These are phyloP conservation scores for Tenthredo mesomela DNA, from an alignment of 2,888 invertebrate species.

Conservation along the genomic window DNA sequence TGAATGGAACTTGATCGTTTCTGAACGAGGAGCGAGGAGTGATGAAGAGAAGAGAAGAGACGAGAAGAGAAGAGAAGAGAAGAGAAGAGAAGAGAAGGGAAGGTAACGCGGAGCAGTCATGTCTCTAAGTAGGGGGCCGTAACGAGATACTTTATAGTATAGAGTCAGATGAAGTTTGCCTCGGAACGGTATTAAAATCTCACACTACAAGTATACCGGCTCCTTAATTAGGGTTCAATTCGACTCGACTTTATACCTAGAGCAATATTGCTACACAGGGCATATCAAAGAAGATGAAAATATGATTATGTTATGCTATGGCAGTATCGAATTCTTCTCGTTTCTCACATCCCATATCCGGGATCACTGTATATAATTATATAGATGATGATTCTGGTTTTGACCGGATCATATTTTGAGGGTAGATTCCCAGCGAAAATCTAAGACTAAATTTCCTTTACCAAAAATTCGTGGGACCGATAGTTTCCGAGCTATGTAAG, in stretches of 20 bases:
- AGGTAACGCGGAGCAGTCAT: neutral
- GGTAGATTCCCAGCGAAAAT: no score
- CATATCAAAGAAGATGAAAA: neutral
- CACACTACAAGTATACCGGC: neutral
- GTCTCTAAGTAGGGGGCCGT: constrained; percentile 18
- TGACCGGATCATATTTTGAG: no score
- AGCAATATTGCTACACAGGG: neutral
- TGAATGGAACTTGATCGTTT: constrained; percentile 48
- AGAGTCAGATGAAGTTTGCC: constrained; percentile 5
- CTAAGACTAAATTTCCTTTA: no score
- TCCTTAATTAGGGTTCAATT: neutral
- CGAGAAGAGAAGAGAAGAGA: neutral
- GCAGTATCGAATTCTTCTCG: no score
- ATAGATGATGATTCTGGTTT: neutral
- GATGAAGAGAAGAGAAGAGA: neutral
- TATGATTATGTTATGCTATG: no score
- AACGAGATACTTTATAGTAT: constrained; percentile 41
- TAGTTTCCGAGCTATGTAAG: no score
- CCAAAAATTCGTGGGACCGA: no score
- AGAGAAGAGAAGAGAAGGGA: neutral
- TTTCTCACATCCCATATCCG: no score
- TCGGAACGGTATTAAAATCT: neutral
- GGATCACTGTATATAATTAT: neutral
- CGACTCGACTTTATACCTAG: neutral
- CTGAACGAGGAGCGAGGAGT: neutral